Percentiles rank a stretch among this genome's conserved stretches.
Evolutionary conservation across 2,797 vertebrate genomes (phyloP).

Genomic region (Poeciliopsis gracilis): DNA sequence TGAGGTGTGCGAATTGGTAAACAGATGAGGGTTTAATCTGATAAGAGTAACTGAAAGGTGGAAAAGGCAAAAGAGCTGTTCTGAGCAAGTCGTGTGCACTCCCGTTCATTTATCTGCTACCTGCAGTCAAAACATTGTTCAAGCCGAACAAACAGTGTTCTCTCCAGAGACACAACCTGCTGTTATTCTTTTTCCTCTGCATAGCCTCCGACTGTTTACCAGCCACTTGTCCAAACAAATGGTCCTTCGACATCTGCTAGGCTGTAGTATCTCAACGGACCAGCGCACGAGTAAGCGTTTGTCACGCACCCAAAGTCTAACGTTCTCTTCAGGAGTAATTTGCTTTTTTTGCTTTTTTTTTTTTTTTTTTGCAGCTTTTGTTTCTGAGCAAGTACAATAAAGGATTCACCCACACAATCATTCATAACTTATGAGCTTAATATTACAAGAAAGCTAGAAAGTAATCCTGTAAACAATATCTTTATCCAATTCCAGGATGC

Average conservation of each 20-base stretch:
- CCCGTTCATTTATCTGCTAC: slow-evolving; percentile 63
- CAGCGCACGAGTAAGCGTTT: slow-evolving; percentile 43
- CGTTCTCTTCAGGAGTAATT: slow-evolving; percentile 39
- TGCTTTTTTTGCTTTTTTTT: slow-evolving; percentile 5
- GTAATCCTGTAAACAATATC: slow-evolving; percentile 48
- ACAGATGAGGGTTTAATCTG: slow-evolving; percentile 15
- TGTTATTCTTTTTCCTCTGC: slow-evolving; percentile 59
- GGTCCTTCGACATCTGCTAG: slow-evolving; percentile 65
- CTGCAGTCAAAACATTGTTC: slow-evolving; percentile 70
- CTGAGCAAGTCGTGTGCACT: slow-evolving; percentile 62
- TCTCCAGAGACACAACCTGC: slow-evolving; percentile 51
- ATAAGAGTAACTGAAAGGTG: slow-evolving; percentile 19
- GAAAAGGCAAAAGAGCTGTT: slow-evolving; percentile 25
- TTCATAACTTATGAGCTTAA: slow-evolving; percentile 17
- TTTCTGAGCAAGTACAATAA: slow-evolving; percentile 23
- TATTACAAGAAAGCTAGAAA: slow-evolving; percentile 5
- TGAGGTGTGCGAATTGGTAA: background rate
- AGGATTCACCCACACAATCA: slow-evolving; percentile 30
- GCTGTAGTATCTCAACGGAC: slow-evolving; percentile 43
- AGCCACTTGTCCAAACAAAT: slow-evolving; percentile 75
- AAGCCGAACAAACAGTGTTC: slow-evolving; percentile 58
- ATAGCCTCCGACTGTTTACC: slow-evolving; percentile 65
- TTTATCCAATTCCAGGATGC: slow-evolving; percentile 63
- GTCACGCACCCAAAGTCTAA: slow-evolving; percentile 39
- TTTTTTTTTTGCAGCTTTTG: slow-evolving; percentile 17